phyloP scores from a whole-genome alignment of 2,113 vertebrate species.

The Ciconia boyciana region DNA sequence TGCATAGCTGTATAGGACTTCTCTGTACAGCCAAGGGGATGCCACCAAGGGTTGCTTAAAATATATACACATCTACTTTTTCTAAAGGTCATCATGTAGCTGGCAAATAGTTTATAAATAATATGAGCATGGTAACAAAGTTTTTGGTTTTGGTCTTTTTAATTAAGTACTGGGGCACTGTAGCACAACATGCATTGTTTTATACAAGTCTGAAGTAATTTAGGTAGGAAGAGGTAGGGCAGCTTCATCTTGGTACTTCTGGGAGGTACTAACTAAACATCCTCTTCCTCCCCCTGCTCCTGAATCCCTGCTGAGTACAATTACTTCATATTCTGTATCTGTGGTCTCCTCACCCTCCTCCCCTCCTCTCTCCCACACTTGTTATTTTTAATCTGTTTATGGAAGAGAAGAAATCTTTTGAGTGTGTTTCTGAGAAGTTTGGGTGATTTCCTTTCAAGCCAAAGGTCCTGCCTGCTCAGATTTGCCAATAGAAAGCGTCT shows the following conservation, averaged over 20 bases:
- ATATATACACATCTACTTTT: neutral
- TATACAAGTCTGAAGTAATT: neutral
- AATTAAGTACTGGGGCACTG: neutral
- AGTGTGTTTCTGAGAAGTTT: neutral
- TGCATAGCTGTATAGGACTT: neutral
- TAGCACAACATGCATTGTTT: neutral
- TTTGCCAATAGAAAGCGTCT: neutral
- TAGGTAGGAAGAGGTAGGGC: slow-evolving; percentile 24
- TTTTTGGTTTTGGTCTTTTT: neutral
- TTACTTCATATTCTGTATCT: neutral
- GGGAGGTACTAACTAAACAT: slow-evolving; percentile 37
- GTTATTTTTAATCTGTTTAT: slow-evolving; percentile 3
- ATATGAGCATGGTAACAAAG: neutral
- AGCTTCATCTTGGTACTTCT: neutral
- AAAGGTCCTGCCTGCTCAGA: neutral
- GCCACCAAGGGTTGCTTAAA: neutral
- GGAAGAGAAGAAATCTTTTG: neutral
- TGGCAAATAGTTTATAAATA: neutral
- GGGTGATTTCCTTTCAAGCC: neutral
- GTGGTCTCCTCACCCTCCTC: neutral
- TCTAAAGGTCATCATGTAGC: neutral
- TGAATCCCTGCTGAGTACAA: neutral
- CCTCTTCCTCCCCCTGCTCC: neutral
- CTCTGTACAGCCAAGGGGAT: neutral
- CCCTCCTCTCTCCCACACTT: neutral